These are phyloP conservation scores for Ormyrus labotus DNA, from an alignment of 2,888 invertebrate species.

Conservation along the genomic window DNA sequence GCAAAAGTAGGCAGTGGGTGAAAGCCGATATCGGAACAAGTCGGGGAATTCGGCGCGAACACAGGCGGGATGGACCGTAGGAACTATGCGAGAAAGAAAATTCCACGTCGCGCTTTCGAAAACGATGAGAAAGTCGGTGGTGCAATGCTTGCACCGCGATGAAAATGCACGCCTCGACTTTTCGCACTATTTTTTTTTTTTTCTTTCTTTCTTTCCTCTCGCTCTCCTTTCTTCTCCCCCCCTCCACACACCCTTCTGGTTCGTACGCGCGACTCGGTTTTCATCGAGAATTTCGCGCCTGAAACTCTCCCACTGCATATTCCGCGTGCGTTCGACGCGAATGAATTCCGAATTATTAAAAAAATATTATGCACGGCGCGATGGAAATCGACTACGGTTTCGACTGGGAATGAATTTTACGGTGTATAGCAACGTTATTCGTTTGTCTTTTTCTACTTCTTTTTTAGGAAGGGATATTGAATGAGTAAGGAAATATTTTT, in stretches of 20 bases:
- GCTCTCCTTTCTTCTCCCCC: conserved; percentile 4
- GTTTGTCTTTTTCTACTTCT: no score
- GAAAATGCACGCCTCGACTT: conserved; percentile 32
- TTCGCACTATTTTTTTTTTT: conserved; percentile 56
- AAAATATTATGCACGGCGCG: not conserved
- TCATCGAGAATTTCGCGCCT: no score
- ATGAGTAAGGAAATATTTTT: no score
- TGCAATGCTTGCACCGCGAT: conserved; percentile 24
- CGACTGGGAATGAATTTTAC: no score
- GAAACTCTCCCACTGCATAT: no score
- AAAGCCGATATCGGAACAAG: conserved; percentile 59
- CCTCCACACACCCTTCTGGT: not conserved
- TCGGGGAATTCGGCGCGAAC: conserved; percentile 60
- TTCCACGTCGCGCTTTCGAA: conserved; percentile 51
- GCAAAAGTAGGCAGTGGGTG: conserved; percentile 32
- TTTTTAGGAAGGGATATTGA: no score
- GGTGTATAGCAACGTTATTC: no score
- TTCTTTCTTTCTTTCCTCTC: not conserved
- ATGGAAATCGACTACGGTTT: conserved; percentile 2
- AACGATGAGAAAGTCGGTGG: conserved; percentile 16
- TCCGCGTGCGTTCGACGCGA: not conserved
- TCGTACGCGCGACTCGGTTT: no score
- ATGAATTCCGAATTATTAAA: conserved; percentile 21
- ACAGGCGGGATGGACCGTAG: conserved; percentile 56
- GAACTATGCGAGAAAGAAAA: conserved; percentile 62